A percentile compares a stretch with the other conserved stretches of the same genome.
phyloP scores from a whole-genome alignment of 2,797 vertebrate species.

The Clamator glandarius region DNA sequence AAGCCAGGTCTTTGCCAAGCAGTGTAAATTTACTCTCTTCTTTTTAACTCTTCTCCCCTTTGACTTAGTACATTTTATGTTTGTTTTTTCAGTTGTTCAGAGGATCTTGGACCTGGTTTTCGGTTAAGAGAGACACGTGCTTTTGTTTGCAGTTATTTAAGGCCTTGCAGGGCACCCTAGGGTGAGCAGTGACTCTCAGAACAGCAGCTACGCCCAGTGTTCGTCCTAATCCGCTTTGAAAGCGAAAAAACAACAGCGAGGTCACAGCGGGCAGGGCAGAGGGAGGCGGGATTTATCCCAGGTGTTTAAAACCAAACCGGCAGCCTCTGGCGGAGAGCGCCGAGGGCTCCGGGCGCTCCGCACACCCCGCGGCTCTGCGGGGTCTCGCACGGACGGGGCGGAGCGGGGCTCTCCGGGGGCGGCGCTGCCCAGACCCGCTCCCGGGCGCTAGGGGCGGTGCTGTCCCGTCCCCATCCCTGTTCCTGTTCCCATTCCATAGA shows the following conservation, averaged over 20 bases:
- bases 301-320: neutral
- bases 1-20: neutral
- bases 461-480: too few relatives aligned
- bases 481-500: too few relatives aligned
- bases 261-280: neutral
- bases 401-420: too few relatives aligned
- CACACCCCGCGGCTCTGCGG: too few relatives aligned
- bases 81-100: slow-evolving; percentile 13
- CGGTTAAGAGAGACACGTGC: neutral
- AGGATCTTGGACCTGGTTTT: neutral
- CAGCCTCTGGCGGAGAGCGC: too few relatives aligned
- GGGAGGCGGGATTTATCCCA: neutral
- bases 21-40: neutral
- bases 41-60: neutral
- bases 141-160: neutral
- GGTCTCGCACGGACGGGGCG: too few relatives aligned
- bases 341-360: too few relatives aligned
- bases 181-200: slow-evolving; percentile 49
- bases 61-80: neutral
- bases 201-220: neutral
- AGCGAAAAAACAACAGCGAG: neutral
- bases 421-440: too few relatives aligned
- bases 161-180: neutral
- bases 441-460: too few relatives aligned
- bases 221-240: neutral